phyloP scores from a whole-genome alignment of 1,140 invertebrate species.

The Amphibalanus amphitrite region DNA sequence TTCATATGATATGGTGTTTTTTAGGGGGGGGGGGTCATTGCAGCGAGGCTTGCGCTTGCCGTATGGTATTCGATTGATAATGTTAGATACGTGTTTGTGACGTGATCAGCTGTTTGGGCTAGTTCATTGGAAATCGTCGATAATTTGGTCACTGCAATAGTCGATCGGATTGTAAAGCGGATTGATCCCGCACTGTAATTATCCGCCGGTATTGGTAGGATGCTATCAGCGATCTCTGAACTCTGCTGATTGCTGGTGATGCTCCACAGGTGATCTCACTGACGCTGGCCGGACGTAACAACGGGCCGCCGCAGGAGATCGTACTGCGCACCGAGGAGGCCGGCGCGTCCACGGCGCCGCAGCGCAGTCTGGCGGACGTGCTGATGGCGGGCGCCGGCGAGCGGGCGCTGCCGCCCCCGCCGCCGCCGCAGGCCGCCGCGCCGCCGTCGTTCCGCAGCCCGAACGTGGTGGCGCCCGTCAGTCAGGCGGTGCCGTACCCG shows the following conservation, averaged over 20 bases:
- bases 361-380: conserved; percentile 18
- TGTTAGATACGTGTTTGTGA: too few species aligned
- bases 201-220: too few species aligned
- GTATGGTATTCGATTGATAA: too few species aligned
- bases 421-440: conserved; percentile 22
- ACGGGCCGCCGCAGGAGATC: conserved; percentile 52
- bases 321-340: conserved; percentile 37
- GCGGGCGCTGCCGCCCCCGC: conserved; percentile 20
- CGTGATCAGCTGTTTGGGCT: too few species aligned
- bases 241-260: background rate
- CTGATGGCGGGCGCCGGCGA: conserved; percentile 13
- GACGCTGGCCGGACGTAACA: conserved; percentile 54
- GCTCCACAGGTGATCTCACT: conserved; percentile 54
- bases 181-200: too few species aligned
- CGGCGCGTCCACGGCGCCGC: conserved; percentile 19
- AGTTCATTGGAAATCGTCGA: background rate
- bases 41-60: too few species aligned
- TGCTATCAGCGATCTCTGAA: background rate
- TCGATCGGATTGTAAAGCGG: too few species aligned
- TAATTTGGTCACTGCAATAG: background rate
- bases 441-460: conserved; percentile 22
- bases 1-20: too few species aligned
- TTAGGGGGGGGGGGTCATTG: too few species aligned
- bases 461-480: conserved; percentile 26
- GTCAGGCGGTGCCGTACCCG: background rate